Evolutionary conservation across 1,140 invertebrate genomes (phyloP).

Genomic region (Pseudomyrmex concolor): DNA sequence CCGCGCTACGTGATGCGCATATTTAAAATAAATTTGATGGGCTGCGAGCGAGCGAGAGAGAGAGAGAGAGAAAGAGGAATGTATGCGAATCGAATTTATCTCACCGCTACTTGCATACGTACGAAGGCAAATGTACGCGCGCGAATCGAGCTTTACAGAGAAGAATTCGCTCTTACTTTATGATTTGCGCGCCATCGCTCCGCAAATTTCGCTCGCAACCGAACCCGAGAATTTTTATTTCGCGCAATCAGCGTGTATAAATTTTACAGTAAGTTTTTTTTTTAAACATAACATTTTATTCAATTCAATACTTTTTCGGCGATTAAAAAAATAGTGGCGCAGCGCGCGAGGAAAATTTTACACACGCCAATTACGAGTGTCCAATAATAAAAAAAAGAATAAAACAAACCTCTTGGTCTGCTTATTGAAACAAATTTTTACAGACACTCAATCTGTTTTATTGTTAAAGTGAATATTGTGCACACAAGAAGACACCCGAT

Average conservation of each 20-base stretch:
- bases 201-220: not conserved
- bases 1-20: constrained; percentile 41
- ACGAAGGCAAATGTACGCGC: constrained; percentile 25
- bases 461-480: constrained; percentile 16
- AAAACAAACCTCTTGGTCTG: not conserved
- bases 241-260: too few relatives aligned
- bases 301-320: too few relatives aligned
- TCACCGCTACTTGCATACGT: constrained; percentile 21
- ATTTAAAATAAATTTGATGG: constrained; percentile 53
- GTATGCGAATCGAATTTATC: constrained; percentile 47
- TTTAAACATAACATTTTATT: not conserved
- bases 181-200: not conserved
- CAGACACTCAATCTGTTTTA: constrained; percentile 24
- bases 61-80: not conserved
- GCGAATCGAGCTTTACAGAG: constrained; percentile 19
- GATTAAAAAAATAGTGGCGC: too few relatives aligned
- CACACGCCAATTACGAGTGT: not conserved
- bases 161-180: not conserved
- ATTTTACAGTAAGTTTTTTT: not conserved
- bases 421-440: constrained; percentile 46
- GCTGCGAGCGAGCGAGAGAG: not conserved
- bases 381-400: constrained; percentile 21
- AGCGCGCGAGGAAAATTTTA: too few relatives aligned
- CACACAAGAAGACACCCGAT: not conserved
- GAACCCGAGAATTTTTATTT: not conserved